Base-by-base conservation (phyloP, 2,888 invertebrate genomes). In the Ommatoiulus sabulosus region DNA sequence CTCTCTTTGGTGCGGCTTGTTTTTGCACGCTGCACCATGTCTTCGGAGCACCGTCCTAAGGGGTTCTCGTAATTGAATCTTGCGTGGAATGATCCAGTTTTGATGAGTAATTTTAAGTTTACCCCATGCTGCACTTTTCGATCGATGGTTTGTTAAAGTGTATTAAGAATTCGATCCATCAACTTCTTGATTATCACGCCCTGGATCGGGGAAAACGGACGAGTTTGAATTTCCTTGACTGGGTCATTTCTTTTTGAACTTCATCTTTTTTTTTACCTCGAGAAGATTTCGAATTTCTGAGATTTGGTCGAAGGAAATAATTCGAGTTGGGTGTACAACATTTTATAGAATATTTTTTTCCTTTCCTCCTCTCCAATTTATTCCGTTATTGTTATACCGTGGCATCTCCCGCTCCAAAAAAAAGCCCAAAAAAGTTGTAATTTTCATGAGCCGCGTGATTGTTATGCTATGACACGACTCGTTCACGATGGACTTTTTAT, bases 111-210 rank as follows among this genome's bases (percentile, higher is more conserved):
- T 72, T 72, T 72, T 72, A 72, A 72, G 72, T 72, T 72, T 72
- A 72, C 72, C 72, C 72, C 72, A 72, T 72, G 72, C 72, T 24
- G 72, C 72, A 24, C 72, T 72, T 63, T n/a, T 20, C 24, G 72
- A 72, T 72, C 72, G 72, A 72, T 72, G 12, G 72, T 72, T 72
- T 72, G 72, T 72, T 72, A 72, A 72, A 72, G 72, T 72, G 72
- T 24, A 72, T 72, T 85, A 85, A 46, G 20, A 85, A 85, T 85
- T 85, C 85, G 44, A 46, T 85, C 46, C 44, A 85, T 46, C 85
- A 85, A 85, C 46, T 85, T 46, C 85, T 85, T 85, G 85, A 85
- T 85, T 85, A 85, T 85, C 85, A 44, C 44, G 44, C 44, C 8
- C 44, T 85, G 44, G 85, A 44, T 43, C 10, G 24, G 72, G 72